Percentiles rank a stretch among this genome's conserved stretches.
Conservation (phyloP, 2,888 invertebrate genomes). For the Romanomermis culicivorax region DNA sequence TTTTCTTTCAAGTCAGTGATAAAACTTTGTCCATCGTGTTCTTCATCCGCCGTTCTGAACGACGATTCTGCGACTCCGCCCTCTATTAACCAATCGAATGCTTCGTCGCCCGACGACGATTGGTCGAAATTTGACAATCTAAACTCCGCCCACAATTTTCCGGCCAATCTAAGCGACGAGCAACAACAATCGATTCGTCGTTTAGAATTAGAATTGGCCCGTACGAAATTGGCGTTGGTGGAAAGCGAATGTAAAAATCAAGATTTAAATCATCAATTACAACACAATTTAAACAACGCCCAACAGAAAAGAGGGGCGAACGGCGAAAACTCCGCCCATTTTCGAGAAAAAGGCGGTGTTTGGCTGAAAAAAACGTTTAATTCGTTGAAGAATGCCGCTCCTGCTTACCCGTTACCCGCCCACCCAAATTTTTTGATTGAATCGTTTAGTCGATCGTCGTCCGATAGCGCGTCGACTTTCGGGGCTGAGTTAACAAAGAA, state of each 20-base stretch:
- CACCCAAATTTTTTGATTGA: too few species aligned
- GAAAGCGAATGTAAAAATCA: conserved; percentile 90
- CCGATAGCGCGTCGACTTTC: too few species aligned
- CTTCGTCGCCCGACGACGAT: background rate
- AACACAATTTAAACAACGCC: background rate
- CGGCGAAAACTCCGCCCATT: background rate
- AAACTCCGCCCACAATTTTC: background rate
- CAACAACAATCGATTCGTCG: conserved; percentile 42
- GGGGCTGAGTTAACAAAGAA: too few species aligned
- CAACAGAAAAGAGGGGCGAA: too few species aligned
- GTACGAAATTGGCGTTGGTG: conserved; percentile 84
- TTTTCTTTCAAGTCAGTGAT: too few species aligned
- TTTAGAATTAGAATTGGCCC: conserved; percentile 79
- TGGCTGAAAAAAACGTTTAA: conserved; percentile 81
- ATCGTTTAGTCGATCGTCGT: too few species aligned
- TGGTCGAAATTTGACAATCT: too few species aligned
- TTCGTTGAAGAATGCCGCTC: conserved; percentile 38
- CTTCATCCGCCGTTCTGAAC: background rate
- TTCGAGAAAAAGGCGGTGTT: background rate
- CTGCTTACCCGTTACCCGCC: too few species aligned
- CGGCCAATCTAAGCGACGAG: background rate
- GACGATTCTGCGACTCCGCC: background rate
- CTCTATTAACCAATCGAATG: background rate
- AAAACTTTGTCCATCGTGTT: conserved; percentile 2
- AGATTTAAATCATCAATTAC: conserved; percentile 74